Conservation (phyloP, 1,140 invertebrate genomes). For the Ganaspis sp. region DNA sequence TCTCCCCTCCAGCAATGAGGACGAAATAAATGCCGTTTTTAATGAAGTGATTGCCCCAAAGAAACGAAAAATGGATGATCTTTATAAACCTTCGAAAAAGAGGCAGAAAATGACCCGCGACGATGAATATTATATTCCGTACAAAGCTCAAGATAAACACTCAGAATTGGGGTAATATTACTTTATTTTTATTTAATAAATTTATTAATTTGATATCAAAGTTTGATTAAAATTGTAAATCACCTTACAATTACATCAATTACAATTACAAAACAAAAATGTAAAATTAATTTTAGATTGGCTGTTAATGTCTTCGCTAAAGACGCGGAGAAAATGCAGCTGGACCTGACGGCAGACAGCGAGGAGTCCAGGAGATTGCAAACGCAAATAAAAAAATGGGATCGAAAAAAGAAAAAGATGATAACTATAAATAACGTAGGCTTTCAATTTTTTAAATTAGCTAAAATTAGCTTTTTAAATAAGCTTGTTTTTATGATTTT, state of each 20-base stretch:
- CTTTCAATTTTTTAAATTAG: constrained; percentile 6
- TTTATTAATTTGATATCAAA: background rate
- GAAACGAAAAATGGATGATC: constrained; percentile 78
- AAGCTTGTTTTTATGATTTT: too few species aligned
- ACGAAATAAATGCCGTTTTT: constrained; percentile 72
- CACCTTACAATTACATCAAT: constrained; percentile 40
- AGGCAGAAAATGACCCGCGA: constrained; percentile 79
- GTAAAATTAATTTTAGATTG: constrained; percentile 76
- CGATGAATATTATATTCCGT: constrained; percentile 90
- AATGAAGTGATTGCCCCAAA: constrained; percentile 78
- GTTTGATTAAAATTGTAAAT: background rate
- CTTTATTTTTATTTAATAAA: background rate
- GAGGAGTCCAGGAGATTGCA: constrained; percentile 80
- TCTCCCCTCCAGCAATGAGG: constrained; percentile 61
- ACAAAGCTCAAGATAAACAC: constrained; percentile 89
- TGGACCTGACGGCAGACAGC: constrained; percentile 90
- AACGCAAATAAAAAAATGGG: constrained; percentile 85
- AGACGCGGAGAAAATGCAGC: constrained; percentile 83
- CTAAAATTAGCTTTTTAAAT: too few species aligned
- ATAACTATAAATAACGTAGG: constrained; percentile 81
- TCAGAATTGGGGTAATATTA: constrained; percentile 88
- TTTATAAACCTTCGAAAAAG: constrained; percentile 78
- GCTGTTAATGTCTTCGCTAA: constrained; percentile 86
- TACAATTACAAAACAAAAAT: constrained; percentile 31
- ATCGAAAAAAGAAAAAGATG: constrained; percentile 95